Conservation (phyloP, 2,113 vertebrate genomes). For the Natator depressus region DNA sequence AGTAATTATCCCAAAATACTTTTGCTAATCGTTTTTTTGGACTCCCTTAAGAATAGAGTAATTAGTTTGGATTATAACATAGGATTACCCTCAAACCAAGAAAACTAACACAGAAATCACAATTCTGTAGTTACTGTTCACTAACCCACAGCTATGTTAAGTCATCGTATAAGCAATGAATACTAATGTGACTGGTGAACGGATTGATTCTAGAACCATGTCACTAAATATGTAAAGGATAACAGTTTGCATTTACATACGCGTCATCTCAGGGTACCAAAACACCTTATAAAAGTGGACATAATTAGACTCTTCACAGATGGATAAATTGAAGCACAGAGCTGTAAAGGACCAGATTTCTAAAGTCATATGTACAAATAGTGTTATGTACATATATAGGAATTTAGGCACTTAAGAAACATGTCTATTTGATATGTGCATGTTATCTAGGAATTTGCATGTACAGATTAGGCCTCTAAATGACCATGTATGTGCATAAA, state of each 20-base stretch:
- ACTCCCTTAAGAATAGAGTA: not conserved
- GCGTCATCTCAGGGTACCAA: not conserved
- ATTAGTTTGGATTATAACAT: not conserved
- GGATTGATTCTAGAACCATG: not conserved
- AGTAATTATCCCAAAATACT: not conserved
- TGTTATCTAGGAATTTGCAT: not conserved
- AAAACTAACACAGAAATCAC: not conserved
- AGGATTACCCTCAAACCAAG: not conserved
- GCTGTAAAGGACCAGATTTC: not conserved
- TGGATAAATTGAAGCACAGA: not conserved
- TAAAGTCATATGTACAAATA: not conserved
- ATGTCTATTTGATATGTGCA: not conserved
- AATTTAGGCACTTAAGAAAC: not conserved
- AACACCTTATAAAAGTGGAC: not conserved
- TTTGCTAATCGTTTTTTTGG: not conserved
- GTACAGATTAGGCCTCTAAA: not conserved
- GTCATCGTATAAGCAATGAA: not conserved
- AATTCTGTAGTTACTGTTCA: not conserved
- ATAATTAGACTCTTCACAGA: not conserved
- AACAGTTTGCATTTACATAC: not conserved
- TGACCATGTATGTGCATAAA: accelerated
- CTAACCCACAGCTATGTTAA: not conserved
- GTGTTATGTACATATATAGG: not conserved
- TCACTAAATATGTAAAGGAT: not conserved
- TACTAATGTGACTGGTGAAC: not conserved